Percentiles rank a stretch among this genome's conserved stretches.
These are phyloP conservation scores for Antennarius striatus DNA, from an alignment of 2,113 vertebrate genomes.

Conservation along the genomic window DNA sequence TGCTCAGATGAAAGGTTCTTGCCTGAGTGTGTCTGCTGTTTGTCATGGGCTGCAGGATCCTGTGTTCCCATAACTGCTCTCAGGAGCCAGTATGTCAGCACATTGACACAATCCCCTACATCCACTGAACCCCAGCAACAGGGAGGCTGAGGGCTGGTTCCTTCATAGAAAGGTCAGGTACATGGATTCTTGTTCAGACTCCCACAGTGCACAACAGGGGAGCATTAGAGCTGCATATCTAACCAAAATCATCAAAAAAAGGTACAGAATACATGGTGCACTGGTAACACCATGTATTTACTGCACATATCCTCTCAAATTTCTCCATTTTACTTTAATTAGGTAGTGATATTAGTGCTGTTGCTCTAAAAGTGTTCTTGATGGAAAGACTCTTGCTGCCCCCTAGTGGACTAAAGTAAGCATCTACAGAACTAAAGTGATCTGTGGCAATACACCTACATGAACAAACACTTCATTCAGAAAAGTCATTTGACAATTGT, in stretches of 20 bases:
- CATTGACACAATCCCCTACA: conserved; percentile 41
- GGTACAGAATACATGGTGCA: neutral
- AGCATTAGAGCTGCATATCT: conserved; percentile 9
- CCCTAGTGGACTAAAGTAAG: conserved; percentile 38
- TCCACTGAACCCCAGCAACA: neutral
- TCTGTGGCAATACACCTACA: neutral
- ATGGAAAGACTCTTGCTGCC: conserved; percentile 30
- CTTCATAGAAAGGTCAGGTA: conserved; percentile 33
- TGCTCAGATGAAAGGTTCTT: conserved; percentile 10
- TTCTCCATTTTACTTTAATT: neutral
- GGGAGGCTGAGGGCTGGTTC: conserved; percentile 7
- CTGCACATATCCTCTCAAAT: no score
- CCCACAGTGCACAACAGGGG: conserved; percentile 12
- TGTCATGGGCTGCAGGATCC: conserved; percentile 39
- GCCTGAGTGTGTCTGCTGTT: conserved; percentile 20
- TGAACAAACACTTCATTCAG: neutral
- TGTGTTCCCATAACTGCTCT: conserved; percentile 33
- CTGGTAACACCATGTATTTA: no score
- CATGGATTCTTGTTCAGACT: conserved; percentile 17
- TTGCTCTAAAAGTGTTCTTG: no score
- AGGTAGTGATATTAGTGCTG: neutral
- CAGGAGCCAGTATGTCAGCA: conserved; percentile 31
- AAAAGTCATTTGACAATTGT: neutral
- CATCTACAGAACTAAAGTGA: no score
- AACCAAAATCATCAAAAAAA: neutral